Evolutionary conservation across 2,113 vertebrate genomes (phyloP), one percentile per base, ranked within the genome.

Genomic region (Pipa parva): DNA sequence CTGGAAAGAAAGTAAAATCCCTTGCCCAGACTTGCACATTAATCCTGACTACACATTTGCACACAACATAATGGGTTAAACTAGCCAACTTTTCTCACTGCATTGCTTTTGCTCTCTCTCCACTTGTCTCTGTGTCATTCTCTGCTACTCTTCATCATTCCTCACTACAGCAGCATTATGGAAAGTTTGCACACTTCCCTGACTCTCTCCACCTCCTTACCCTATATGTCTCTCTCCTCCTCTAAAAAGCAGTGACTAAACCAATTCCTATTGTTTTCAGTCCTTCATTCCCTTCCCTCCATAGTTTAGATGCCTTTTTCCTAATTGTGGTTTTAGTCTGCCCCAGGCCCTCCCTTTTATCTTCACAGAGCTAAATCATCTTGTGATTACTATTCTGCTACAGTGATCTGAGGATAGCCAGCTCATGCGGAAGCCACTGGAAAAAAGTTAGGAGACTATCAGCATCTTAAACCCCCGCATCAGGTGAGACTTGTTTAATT

Each of bases 401-500:
- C 27, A 56, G 27, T 56, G 28, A 56, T 2, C 52, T 29, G 52
- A 13, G 20, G 52, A 27, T 5, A 46, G 15, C 7, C 17, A 9
- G 25, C 52, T n/a, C 20, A 7, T 31, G 5, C 2, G 28, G 18
- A 15, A 29, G 15, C 27, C 26, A 25, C 7, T 24, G 15, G 49
- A 52, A 26, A 52, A 24, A 25, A 1, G 10, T 12, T 7, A 56
- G n/a, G 17, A 31, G 27, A 56, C 42, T 18, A 3, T 17, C 15
- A n/a, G 28, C 3, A 7, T 13, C 15, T 7, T 31, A 20, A 12
- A 29, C 52, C 17, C 42, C 52, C 31, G 27, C 13, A n/a, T 10
- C 26, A 56, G 52, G 52, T 56, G 52, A 56, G 52, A 56, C n/a
- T n/a, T 46, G 15, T 46, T 2, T 46, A 17, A n/a, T 18, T 17